Conservation (phyloP, 2,113 vertebrate genomes). For the Rhinogobius similis region DNA sequence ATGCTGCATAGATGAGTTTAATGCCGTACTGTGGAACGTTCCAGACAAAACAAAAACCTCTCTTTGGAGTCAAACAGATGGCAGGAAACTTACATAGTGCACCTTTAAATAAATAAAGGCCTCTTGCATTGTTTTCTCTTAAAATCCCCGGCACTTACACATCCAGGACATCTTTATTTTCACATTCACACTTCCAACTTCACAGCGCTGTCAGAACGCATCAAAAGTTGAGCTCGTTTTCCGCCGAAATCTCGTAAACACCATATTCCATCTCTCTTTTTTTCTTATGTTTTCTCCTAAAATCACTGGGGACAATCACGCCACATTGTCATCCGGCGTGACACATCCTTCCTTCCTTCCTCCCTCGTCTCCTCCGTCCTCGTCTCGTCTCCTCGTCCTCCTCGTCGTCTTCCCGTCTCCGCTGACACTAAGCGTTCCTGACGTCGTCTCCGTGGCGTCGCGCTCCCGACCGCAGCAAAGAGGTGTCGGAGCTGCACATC, state of each 20-base stretch:
- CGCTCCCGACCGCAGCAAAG: constrained; percentile 89
- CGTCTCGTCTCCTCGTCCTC: not conserved
- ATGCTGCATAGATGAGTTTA: too few species aligned
- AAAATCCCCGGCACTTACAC: too few species aligned
- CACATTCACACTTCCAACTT: not conserved
- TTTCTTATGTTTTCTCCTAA: not conserved
- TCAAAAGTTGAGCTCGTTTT: not conserved
- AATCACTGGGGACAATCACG: constrained; percentile 27
- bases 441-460: constrained; percentile 84
- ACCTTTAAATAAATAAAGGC: too few species aligned
- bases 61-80: too few species aligned
- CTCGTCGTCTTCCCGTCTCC: constrained; percentile 18
- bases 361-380: constrained; percentile 13
- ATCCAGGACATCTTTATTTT: too few species aligned
- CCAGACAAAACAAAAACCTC: too few species aligned
- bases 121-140: too few species aligned
- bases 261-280: too few species aligned
- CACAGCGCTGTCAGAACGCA: not conserved
- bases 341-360: constrained; percentile 21
- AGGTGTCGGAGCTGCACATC: constrained; percentile 79
- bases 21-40: too few species aligned
- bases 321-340: constrained; percentile 22
- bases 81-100: not conserved
- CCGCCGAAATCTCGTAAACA: not conserved
- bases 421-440: constrained; percentile 81